These are phyloP conservation scores for Leucophenga montana DNA, from an alignment of 2,888 invertebrate species.

Conservation along the genomic window DNA sequence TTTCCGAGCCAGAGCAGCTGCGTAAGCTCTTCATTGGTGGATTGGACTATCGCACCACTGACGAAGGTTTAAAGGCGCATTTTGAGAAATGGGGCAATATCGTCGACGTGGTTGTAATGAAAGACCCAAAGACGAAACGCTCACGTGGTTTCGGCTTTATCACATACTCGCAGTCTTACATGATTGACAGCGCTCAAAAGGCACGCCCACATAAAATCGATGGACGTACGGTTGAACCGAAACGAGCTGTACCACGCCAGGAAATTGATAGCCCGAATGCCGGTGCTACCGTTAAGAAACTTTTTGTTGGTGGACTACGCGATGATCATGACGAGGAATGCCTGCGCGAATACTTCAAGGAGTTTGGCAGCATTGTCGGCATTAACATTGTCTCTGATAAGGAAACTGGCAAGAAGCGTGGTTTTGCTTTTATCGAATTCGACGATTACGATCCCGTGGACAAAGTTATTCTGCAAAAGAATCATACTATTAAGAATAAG, in stretches of 20 bases:
- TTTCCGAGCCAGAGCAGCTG: slow-evolving; percentile 79
- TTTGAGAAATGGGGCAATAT: slow-evolving; percentile 98
- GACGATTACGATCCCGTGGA: slow-evolving; percentile 98
- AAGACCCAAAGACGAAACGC: slow-evolving; percentile 93
- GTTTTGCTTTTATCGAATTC: slow-evolving; percentile 96
- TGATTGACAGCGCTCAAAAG: slow-evolving; percentile 97
- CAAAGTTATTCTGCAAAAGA: slow-evolving; percentile 85
- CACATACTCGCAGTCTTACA: slow-evolving; percentile 91
- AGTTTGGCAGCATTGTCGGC: slow-evolving; percentile 87
- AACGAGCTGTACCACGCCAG: slow-evolving; percentile 94
- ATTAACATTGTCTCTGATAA: slow-evolving; percentile 94
- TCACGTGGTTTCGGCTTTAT: slow-evolving; percentile 99
- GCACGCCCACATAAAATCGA: slow-evolving; percentile 94
- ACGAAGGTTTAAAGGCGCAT: slow-evolving; percentile 91
- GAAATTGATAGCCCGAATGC: slow-evolving; percentile 94
- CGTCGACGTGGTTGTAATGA: slow-evolving; percentile 97
- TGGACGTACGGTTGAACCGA: slow-evolving; percentile 94
- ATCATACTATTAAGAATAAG: slow-evolving; percentile 87
- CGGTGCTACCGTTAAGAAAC: slow-evolving; percentile 93
- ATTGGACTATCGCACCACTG: slow-evolving; percentile 93
- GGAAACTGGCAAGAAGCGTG: slow-evolving; percentile 92
- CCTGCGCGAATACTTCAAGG: slow-evolving; percentile 85
- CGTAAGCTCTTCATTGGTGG: slow-evolving; percentile 97
- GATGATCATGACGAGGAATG: slow-evolving; percentile 94
- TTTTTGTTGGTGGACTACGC: slow-evolving; percentile 94